Base-by-base conservation (phyloP, 2,888 invertebrate species). In the Apomyelois bistriatella region DNA sequence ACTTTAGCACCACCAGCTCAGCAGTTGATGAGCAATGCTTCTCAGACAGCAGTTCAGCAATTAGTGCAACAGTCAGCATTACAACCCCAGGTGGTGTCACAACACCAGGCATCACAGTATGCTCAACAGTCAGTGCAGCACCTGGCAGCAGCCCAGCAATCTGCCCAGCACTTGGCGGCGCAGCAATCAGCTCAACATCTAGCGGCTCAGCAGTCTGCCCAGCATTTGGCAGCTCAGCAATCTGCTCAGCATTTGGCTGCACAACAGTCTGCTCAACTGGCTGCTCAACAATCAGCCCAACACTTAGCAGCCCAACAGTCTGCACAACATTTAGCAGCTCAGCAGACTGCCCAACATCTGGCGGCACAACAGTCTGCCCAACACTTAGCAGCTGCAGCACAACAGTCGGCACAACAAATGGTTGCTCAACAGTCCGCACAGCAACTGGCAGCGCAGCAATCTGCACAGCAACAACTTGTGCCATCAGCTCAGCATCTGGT, bases 11-110 rank as follows among this genome's bases (percentile, higher is more conserved):
- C 82, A 40, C 79, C 81, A 12, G 68, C 83, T 10, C 88, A 85
- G 53, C 90, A 90, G 56, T 68, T 89, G 3, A 86, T 89, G 74
- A 78, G 79, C 47, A 86, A 73, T 74, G 83, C 77, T 22, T 74
- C 85, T 28, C 88, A 87, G 61, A 79, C 78, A 54, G 76, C 89
- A 57, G 88, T 89, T 1, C 89, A 89, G 60, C 89, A 89, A 58
- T 62, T 89, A 16, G 89, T 88, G 13, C 89, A 84, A 57, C 85
- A 85, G 56, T 79, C 86, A 52, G 85, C 85, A 38, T 56, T 85
- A 41, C 85, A 85, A 53, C 72, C 82, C 37, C 88, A 88, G 57
- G 68, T 87, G 47, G 79, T 79, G 36, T 68, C 82, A 43, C 86
- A 86, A 60, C 86, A 86, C 63, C 85, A 84, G 66, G 78, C 85